Conservation (phyloP, 2,113 vertebrate species). For the Eupsittula cactorum region DNA sequence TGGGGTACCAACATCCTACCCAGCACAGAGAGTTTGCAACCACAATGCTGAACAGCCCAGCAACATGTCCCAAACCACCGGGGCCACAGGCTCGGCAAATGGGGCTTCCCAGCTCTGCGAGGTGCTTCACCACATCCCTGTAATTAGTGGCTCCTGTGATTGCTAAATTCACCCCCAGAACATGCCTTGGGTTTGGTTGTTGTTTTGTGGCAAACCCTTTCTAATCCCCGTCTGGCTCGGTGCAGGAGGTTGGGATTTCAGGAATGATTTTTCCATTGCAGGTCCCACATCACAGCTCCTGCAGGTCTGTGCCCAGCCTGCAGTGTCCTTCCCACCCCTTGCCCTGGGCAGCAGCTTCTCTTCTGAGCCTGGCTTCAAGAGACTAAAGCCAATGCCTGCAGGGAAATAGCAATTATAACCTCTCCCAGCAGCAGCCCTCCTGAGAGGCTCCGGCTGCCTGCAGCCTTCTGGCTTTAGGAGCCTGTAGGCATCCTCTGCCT, state of each 20-base stretch:
- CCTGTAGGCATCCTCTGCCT: not conserved
- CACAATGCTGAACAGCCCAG: not conserved
- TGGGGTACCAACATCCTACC: not conserved
- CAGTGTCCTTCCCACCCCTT: accelerated
- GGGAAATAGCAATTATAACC: not conserved
- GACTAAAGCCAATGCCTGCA: not conserved
- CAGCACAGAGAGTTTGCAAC: accelerated
- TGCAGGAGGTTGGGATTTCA: not conserved
- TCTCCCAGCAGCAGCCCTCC: not conserved
- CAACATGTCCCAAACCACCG: accelerated
- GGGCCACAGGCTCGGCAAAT: not conserved
- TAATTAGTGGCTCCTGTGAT: not conserved
- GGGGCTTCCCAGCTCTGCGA: not conserved
- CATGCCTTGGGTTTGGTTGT: not conserved
- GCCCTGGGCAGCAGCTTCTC: not conserved
- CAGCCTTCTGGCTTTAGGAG: not conserved
- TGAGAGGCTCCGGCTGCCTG: not conserved
- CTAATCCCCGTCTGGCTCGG: not conserved
- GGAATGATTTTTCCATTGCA: not conserved
- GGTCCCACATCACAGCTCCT: not conserved
- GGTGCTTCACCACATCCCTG: not conserved
- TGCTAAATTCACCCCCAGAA: not conserved
- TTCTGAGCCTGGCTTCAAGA: not conserved
- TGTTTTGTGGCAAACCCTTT: not conserved
- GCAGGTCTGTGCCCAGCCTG: not conserved